Conservation (phyloP, 23 tunicate genomes). For the Ciona savignyi region DNA sequence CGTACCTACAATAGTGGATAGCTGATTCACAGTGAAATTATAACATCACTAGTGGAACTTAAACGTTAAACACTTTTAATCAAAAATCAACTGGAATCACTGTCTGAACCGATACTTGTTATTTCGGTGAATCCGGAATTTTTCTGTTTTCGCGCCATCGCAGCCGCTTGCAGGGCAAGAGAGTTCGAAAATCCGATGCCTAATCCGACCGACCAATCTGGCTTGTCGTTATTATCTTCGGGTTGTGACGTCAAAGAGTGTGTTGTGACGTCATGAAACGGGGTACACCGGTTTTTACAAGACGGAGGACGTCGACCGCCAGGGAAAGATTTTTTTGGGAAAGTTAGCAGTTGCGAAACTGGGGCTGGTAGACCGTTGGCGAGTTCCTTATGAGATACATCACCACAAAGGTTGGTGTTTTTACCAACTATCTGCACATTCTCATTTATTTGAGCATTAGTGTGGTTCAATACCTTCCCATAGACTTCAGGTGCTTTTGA, state of each 20-base stretch:
- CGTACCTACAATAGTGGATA: too few species aligned
- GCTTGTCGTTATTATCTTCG: background rate
- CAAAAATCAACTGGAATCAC: background rate
- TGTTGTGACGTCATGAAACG: background rate
- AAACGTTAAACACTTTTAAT: too few species aligned
- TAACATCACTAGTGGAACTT: too few species aligned
- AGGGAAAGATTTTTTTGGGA: background rate
- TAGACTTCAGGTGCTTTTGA: too few species aligned
- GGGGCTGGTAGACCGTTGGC: background rate
- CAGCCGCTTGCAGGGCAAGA: constrained; percentile 42
- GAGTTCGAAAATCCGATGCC: constrained; percentile 46
- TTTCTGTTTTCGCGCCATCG: constrained; percentile 12
- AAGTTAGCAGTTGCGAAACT: background rate
- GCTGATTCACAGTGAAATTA: too few species aligned
- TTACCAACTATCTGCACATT: too few species aligned
- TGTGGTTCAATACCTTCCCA: background rate
- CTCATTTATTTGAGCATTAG: too few species aligned
- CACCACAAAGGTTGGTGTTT: background rate
- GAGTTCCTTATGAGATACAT: too few species aligned
- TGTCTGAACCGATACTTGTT: background rate
- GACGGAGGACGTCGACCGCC: background rate
- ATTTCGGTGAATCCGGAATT: background rate
- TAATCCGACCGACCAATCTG: constrained; percentile 36
- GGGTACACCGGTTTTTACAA: background rate
- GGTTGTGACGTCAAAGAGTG: background rate